phyloP scores from a whole-genome alignment of 2,888 invertebrate species.

The Leptopterna dolabrata region DNA sequence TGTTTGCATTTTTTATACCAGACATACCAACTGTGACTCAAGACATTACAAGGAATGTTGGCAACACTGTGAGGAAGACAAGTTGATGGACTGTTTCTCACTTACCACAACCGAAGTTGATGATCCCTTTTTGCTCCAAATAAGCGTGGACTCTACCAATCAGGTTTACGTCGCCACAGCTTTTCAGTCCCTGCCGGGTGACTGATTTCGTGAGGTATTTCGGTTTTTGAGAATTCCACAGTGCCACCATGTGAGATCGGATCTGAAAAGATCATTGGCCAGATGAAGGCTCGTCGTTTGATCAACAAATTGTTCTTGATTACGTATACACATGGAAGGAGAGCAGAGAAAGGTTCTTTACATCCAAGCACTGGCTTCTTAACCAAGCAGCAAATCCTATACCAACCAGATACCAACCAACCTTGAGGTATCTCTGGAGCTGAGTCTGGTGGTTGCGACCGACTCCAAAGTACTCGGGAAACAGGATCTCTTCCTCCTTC shows the following conservation, averaged over 20 bases:
- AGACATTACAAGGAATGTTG: no score
- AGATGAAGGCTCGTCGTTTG: neutral
- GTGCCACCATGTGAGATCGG: slow-evolving; percentile 72
- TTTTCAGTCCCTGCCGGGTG: slow-evolving; percentile 71
- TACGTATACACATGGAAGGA: no score
- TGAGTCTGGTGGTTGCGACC: slow-evolving; percentile 20
- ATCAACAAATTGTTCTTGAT: no score
- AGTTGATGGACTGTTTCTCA: neutral
- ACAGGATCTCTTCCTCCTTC: slow-evolving; percentile 71
- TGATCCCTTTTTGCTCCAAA: slow-evolving; percentile 74
- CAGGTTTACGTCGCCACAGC: slow-evolving; percentile 74
- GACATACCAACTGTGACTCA: no score
- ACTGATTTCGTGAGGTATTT: slow-evolving; percentile 73
- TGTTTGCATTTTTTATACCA: no score
- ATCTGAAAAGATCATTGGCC: slow-evolving; percentile 67
- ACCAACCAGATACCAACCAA: neutral
- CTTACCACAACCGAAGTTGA: slow-evolving; percentile 73
- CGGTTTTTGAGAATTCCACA: slow-evolving; percentile 71
- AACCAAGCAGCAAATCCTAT: no score
- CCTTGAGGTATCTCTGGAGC: slow-evolving; percentile 34
- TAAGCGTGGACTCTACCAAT: slow-evolving; percentile 73
- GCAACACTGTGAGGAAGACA: no score
- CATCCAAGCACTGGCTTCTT: no score
- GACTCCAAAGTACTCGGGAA: slow-evolving; percentile 70
- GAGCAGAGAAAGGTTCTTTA: no score